Base-by-base conservation (phyloP, 2,797 vertebrate genomes). In the Serranus cabrilla region DNA sequence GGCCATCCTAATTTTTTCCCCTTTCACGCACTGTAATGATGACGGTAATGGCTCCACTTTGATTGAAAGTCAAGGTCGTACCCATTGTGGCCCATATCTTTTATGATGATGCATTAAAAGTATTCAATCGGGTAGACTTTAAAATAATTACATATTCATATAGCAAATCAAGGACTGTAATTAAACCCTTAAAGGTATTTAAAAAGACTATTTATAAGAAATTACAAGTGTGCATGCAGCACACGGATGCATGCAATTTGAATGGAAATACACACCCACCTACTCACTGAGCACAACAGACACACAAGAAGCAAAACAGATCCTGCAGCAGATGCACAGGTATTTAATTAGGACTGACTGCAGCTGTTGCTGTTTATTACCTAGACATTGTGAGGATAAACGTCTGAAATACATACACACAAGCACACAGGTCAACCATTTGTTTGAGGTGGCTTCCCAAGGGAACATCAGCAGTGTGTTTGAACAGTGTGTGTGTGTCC, bases 281-380 rank as follows among this genome's bases (percentile, higher is more conserved):
- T 58, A 76, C 76, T 70, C 63, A 68, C 51, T 21, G 31, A 61
- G 49, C 50, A 74, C 40, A 71, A 60, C 60, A 80, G 65, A 83
- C 74, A 62, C 64, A 69, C 60, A 84, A 66, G 65, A 62, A 83
- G 71, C 37, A 21, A 75, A 78, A 78, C 60, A 73, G 76, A 87
- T 77, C 79, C 71, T 23, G 66, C 61, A 90, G 76, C 92, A 94
- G 91, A 93, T 93, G 93, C 76, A 86, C 91, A 89, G 87, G 88
- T 93, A 88, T 88, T 82, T 93, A 92, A 94, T 94, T 93, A 92
- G 90, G 57, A 81, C 68, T 81, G 93, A 90, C 87, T 85, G 81
- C 93, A 94, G 91, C 91, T 95, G 93, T 91, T 91, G 81, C 84
- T 91, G 85, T 91, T 93, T 91, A 92, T 92, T 92, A 89, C 79